Evolutionary conservation across 2,113 vertebrate species (phyloP).

Genomic region (Corydoras maculifer): DNA sequence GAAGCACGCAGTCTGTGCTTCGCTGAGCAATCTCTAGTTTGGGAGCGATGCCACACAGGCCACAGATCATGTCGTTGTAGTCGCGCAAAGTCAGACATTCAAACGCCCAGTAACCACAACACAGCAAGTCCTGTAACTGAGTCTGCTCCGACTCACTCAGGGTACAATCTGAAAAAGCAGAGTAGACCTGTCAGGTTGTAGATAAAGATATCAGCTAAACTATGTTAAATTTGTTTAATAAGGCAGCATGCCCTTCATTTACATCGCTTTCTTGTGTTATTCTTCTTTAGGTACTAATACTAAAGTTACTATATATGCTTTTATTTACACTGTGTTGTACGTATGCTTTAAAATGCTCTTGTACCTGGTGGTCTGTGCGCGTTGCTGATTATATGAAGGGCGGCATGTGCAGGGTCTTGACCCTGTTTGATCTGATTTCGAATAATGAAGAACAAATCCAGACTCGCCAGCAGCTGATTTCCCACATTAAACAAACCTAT

Average conservation of each 20-base stretch:
- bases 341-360: no score
- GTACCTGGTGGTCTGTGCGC: slow-evolving; percentile 28
- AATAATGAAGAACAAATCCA: slow-evolving; percentile 89
- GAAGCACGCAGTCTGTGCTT: slow-evolving; percentile 74
- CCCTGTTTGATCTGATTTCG: slow-evolving; percentile 80
- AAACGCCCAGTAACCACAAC: slow-evolving; percentile 94
- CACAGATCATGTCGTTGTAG: slow-evolving; percentile 99
- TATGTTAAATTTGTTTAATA: no score
- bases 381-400: slow-evolving; percentile 61
- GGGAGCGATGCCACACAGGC: slow-evolving; percentile 88
- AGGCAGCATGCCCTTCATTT: no score
- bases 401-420: slow-evolving; percentile 73
- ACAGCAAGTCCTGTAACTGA: slow-evolving; percentile 81
- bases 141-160: slow-evolving; percentile 67
- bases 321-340: no score
- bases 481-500: slow-evolving; percentile 95
- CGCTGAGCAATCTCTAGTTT: slow-evolving; percentile 88
- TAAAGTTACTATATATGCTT: no score
- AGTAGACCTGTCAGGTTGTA: no score
- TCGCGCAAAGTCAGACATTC: slow-evolving; percentile 91
- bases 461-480: slow-evolving; percentile 85
- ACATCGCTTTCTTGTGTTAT: no score
- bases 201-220: no score
- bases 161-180: slow-evolving; percentile 64
- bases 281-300: no score